phyloP scores from a whole-genome alignment of 2,113 vertebrate species.

The Solea solea region DNA sequence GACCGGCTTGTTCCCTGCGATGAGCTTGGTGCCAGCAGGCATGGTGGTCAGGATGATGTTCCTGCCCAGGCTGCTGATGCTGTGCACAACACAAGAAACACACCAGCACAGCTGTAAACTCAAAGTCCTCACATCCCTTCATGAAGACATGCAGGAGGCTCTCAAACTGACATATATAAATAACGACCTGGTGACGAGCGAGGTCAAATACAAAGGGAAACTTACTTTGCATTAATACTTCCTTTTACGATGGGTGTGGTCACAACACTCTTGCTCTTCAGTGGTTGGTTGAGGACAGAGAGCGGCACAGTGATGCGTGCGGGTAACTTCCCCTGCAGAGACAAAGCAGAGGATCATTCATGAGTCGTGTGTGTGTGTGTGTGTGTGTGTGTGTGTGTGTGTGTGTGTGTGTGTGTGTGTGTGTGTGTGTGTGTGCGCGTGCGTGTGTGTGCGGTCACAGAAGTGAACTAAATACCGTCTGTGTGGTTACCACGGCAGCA shows the following conservation, averaged over 20 bases:
- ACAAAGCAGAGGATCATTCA: not conserved
- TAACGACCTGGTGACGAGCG: too few relatives aligned
- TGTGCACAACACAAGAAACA: conserved; percentile 48
- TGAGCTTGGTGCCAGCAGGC: conserved; percentile 96
- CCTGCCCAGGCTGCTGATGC: conserved; percentile 91
- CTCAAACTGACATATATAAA: too few relatives aligned
- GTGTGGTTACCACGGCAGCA: conserved; percentile 89
- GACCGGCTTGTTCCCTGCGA: conserved; percentile 96
- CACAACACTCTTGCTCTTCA: conserved; percentile 94
- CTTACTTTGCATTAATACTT: conserved; percentile 93
- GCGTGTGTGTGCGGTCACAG: too few relatives aligned
- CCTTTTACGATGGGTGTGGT: conserved; percentile 95
- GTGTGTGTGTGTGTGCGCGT: too few relatives aligned
- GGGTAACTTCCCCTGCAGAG: conserved; percentile 90
- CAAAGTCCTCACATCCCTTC: too few relatives aligned
- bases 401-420: too few relatives aligned
- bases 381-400: too few relatives aligned
- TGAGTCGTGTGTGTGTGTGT: not conserved
- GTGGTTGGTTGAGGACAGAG: conserved; percentile 94
- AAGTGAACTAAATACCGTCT: conserved; percentile 78
- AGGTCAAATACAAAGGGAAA: not conserved
- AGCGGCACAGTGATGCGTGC: conserved; percentile 93
- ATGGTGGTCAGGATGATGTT: conserved; percentile 98
- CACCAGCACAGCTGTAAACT: not conserved
- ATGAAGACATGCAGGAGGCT: too few relatives aligned